These are phyloP conservation scores for Larimichthys crocea DNA, from an alignment of 2,113 vertebrate species.

Conservation along the genomic window DNA sequence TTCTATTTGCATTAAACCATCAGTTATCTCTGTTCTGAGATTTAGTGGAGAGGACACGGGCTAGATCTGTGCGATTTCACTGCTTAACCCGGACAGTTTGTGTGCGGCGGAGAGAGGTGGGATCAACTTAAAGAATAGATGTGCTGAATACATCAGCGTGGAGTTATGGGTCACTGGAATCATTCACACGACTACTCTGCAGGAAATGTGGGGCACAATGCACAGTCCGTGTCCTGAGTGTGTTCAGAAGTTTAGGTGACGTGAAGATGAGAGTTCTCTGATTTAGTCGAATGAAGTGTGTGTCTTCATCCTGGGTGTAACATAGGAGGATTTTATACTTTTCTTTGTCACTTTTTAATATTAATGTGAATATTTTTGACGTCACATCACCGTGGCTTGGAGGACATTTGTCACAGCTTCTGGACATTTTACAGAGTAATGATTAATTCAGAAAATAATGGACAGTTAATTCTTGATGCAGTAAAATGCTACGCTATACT, in stretches of 20 bases:
- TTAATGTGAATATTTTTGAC: too few species aligned
- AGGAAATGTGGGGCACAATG: neutral
- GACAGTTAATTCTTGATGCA: too few species aligned
- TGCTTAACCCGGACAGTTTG: neutral
- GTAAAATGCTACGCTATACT: too few species aligned
- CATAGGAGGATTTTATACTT: too few species aligned
- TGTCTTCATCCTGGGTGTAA: neutral
- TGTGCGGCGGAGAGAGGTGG: neutral
- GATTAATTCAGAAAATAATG: neutral
- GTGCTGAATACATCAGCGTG: neutral
- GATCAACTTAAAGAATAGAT: neutral
- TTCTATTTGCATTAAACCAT: conserved; percentile 6
- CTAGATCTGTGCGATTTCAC: neutral
- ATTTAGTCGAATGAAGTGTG: neutral
- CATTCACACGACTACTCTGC: neutral
- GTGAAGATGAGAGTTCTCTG: neutral
- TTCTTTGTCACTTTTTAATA: neutral
- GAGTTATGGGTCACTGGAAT: neutral
- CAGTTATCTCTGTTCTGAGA: neutral
- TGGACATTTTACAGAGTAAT: neutral
- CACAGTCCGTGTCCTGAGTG: neutral
- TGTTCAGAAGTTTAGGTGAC: neutral
- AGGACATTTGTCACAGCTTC: too few species aligned
- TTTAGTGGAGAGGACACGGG: neutral
- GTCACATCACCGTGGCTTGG: neutral